Conservation (phyloP, 2,888 invertebrate genomes). For the Pinctada fucata region DNA sequence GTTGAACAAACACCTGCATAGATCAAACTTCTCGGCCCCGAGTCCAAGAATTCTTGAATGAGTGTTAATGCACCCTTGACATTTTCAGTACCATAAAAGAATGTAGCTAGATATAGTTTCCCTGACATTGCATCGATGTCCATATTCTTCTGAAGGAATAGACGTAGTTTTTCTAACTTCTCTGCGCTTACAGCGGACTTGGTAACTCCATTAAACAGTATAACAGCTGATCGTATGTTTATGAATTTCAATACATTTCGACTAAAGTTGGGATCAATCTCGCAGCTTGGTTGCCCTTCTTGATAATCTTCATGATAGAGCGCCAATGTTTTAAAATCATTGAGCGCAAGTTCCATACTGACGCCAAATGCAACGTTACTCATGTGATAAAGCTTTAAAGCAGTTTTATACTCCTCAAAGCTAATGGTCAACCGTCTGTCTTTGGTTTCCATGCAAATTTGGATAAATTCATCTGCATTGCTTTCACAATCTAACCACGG, state of each 20-base stretch:
- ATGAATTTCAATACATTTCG: conserved; percentile 5
- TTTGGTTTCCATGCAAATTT: neutral
- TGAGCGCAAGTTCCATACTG: conserved; percentile 6
- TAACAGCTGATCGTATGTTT: conserved; percentile 16
- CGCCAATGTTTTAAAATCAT: conserved; percentile 14
- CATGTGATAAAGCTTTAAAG: conserved; percentile 10
- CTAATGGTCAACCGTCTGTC: neutral
- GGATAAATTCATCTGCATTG: conserved; percentile 8
- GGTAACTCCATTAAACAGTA: neutral
- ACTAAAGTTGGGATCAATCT: neutral
- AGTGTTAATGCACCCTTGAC: neutral
- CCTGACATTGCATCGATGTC: conserved; percentile 22
- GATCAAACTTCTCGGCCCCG: neutral
- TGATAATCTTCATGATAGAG: conserved; percentile 1
- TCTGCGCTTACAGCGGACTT: too few species aligned
- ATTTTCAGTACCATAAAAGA: neutral
- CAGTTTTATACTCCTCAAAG: neutral
- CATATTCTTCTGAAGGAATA: conserved; percentile 11
- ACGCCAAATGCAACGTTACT: neutral
- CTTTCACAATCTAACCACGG: conserved; percentile 6
- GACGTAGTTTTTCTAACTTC: conserved; percentile 14
- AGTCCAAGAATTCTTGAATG: neutral
- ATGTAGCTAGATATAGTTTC: conserved; percentile 21
- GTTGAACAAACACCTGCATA: conserved; percentile 18
- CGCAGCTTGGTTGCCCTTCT: neutral